Evolutionary conservation across 2,113 vertebrate species (phyloP), one percentile per base, ranked within the genome.

Genomic region (Ceyx cyanopectus): DNA sequence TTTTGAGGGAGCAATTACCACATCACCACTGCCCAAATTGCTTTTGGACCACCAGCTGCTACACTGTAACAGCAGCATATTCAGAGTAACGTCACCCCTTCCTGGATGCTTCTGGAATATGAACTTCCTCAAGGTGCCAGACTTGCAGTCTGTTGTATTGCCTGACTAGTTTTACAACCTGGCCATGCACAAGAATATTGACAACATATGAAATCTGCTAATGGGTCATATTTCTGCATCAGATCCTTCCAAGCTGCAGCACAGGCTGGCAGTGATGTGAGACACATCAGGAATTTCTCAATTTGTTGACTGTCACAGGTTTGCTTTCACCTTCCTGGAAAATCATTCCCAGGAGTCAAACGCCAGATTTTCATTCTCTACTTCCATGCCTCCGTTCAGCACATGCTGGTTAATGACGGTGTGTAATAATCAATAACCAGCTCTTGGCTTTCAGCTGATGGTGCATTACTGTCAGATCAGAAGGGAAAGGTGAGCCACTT

Each of bases 361-460:
- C 91, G 69, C 32, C 84, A 62, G 90, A 84, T 87, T 94, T 77
- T 85, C 48, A 1, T 85, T 58, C 90, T 82, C 76, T 80, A 87
- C 85, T 82, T 66, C 68, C 87, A 9, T 53, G 63, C 78, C 51
- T 84, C n/a, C 7, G 7, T 92, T 92, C 80, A 95, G 91, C 84
- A n/a, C 37, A 58, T 57, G 86, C 69, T 19, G 22, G 75, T 70
- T 89, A 93, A 89, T 69, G 80, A 75, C 0, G 0, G 30, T 8
- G n/a, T 56, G 51, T 72, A 91, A 92, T 75, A 90, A 89, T 93
- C 87, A 84, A 93, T 91, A 83, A 92, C 70, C 56, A 79, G 63
- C 73, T 67, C 89, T 61, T 62, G 87, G 68, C 85, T 87, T 93
- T 88, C 93, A 86, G 93, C 88, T 93, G 90, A 94, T 78, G 82